phyloP scores from a whole-genome alignment of 1,140 invertebrate species.

The Caerostris darwini region DNA sequence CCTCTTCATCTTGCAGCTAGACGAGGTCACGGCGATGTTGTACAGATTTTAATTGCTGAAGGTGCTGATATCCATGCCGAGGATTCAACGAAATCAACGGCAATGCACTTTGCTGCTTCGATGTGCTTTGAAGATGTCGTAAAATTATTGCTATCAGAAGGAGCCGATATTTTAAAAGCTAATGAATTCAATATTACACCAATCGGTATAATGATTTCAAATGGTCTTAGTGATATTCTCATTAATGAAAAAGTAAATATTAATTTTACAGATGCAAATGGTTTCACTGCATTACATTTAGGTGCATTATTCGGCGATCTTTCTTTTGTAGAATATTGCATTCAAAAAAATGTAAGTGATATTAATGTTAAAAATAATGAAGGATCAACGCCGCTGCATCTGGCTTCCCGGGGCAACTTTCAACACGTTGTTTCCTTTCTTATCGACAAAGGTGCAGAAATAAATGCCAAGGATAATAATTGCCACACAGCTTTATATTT shows the following conservation, averaged over 20 bases:
- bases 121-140: background rate
- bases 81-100: background rate
- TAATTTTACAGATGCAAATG: background rate
- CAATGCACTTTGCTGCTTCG: background rate
- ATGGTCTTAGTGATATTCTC: background rate
- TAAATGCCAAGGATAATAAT: background rate
- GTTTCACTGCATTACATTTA: background rate
- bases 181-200: conserved; percentile 88
- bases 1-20: conserved; percentile 95
- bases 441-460: background rate
- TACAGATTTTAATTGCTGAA: conserved; percentile 84
- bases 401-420: background rate
- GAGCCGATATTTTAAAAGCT: conserved; percentile 95
- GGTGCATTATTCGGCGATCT: background rate
- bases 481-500: background rate
- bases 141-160: conserved; percentile 94
- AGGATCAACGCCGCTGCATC: background rate
- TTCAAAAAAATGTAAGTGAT: background rate
- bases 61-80: background rate
- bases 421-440: background rate
- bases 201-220: background rate
- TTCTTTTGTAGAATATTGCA: background rate
- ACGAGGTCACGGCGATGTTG: conserved; percentile 97
- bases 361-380: conserved; percentile 8
- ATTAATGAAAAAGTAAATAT: background rate